phyloP scores from a whole-genome alignment of 2,888 invertebrate species.

The Plebejus melissa region DNA sequence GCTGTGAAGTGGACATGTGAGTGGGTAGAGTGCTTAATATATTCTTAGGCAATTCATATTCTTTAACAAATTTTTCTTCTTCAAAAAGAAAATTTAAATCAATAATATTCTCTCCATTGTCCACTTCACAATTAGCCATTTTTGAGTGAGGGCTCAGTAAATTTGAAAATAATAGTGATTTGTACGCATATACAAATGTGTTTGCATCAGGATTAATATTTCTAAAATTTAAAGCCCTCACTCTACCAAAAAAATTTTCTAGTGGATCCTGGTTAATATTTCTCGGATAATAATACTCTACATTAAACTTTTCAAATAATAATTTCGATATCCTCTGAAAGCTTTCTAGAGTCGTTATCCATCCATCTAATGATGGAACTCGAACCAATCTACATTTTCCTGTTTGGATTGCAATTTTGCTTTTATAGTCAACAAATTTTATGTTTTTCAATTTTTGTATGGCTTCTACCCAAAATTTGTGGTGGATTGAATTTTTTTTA shows the following conservation, averaged over 20 bases:
- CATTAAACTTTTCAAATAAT: too few species aligned
- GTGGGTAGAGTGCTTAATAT: not conserved
- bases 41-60: constrained; percentile 1
- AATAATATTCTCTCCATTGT: constrained; percentile 14
- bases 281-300: constrained; percentile 19
- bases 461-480: constrained; percentile 30
- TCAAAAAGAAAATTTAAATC: constrained; percentile 5
- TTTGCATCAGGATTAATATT: constrained; percentile 23
- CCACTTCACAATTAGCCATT: constrained; percentile 17
- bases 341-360: too few species aligned
- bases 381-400: constrained; percentile 18
- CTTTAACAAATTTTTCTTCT: not conserved
- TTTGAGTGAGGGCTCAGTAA: constrained; percentile 23
- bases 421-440: constrained; percentile 24
- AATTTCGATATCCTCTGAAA: not conserved
- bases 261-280: constrained; percentile 26
- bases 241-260: constrained; percentile 28
- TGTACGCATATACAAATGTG: constrained; percentile 13
- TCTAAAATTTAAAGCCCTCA: constrained; percentile 25
- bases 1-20: not conserved
- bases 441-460: constrained; percentile 28
- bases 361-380: not conserved
- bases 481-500: constrained; percentile 26
- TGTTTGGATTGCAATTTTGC: constrained; percentile 22
- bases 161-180: constrained; percentile 17